These are phyloP conservation scores for Danaus chrysippus DNA, from an alignment of 2,888 invertebrate genomes.

Conservation along the genomic window DNA sequence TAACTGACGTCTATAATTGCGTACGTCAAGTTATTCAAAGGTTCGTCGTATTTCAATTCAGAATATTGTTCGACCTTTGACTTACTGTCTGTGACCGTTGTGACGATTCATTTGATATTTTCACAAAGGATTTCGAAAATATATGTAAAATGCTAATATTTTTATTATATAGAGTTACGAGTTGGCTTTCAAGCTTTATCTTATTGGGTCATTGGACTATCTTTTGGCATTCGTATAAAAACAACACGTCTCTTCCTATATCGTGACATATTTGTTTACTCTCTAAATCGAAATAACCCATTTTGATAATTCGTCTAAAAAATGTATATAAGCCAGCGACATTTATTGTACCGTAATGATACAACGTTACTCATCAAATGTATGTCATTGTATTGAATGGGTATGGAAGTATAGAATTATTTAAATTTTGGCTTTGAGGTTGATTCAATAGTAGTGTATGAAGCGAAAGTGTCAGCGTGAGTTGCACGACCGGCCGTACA, in stretches of 20 bases:
- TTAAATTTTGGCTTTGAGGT: slow-evolving; percentile 17
- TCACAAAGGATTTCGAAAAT: too few species aligned
- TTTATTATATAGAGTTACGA: background rate
- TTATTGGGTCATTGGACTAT: slow-evolving; percentile 3
- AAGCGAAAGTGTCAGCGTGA: slow-evolving; percentile 58
- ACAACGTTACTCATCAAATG: background rate
- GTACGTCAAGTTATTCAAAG: slow-evolving; percentile 11
- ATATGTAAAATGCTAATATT: background rate
- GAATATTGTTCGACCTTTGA: slow-evolving; percentile 18
- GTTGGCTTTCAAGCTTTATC: background rate
- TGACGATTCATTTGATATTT: slow-evolving; percentile 13
- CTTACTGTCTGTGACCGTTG: slow-evolving; percentile 14
- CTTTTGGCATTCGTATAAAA: background rate
- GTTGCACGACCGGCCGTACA: slow-evolving; percentile 30
- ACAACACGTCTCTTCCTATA: background rate
- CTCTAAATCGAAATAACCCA: too few species aligned
- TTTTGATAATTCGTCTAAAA: too few species aligned
- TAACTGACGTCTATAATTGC: slow-evolving; percentile 8
- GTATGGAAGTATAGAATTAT: background rate
- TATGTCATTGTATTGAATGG: background rate
- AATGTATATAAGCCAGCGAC: too few species aligned
- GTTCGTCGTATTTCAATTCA: slow-evolving; percentile 7
- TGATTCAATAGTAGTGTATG: slow-evolving; percentile 29
- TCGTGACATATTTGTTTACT: too few species aligned
- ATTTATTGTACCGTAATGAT: background rate